Evolutionary conservation across 2,888 invertebrate species (phyloP), one percentile per base, ranked within the genome.

Genomic region (Ceratothoa steindachneri): DNA sequence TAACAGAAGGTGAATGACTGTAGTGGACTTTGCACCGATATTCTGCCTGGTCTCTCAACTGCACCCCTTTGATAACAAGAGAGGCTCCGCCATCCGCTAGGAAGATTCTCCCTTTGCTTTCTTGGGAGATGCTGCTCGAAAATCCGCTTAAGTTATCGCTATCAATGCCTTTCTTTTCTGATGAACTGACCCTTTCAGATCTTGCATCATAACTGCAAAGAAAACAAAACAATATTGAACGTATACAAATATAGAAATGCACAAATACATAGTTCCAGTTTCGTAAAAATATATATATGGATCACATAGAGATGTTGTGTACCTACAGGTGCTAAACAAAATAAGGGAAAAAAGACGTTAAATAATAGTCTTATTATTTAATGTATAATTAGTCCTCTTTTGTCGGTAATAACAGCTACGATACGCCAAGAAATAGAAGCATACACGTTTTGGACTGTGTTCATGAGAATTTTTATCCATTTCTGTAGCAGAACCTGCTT

Each of bases 11-110:
- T n/a, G 55, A 60, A 0, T 19, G 19, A 19, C 76, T 67, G 73
- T 67, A 73, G 55, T 77, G 76, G 27, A 77, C 73, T 27, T 64
- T 55, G 64, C 76, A 77, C 64, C 76, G 53, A 55, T 77, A 77
- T 51, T 69, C 71, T 0, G 73, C 76, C 24, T 64, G 60, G 30
- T 77, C 76, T 1, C 28, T 31, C 1, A n/a, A 5, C 5, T 41
- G 66, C 2, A 68, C 71, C 2, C 67, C 70, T 22, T 67, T 41
- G n/a, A 77, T 67, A 0, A 71, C 65, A 15, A 73, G 66, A 15
- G 71, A 30, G 0, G 76, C 41, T 30, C 76, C 76, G 9, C 71
- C 76, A 9, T 31, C 67, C 3, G 64, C 67, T 19, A 77, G 69
- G 15, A 27, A 31, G 9, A 69, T 1, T n/a, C 53, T 27, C 3